Percentiles rank a stretch among this genome's conserved stretches.
phyloP scores from a whole-genome alignment of 1,140 invertebrate genomes.

The Lethocerus indicus region DNA sequence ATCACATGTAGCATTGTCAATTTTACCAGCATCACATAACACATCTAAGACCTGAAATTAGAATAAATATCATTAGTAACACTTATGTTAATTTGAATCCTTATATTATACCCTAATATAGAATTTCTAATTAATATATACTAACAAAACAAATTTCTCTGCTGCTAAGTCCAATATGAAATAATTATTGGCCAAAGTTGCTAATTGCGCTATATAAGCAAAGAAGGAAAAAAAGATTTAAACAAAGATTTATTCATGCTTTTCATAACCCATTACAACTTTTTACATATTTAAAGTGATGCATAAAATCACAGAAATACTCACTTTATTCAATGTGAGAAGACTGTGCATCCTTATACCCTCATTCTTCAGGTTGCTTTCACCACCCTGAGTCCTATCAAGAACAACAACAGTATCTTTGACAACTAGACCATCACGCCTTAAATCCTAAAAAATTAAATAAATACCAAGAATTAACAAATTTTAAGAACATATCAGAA shows the following conservation, averaged over 20 bases:
- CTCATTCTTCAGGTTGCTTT: constrained; percentile 43
- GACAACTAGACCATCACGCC: constrained; percentile 52
- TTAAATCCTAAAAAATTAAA: constrained; percentile 44
- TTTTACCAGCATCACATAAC: constrained; percentile 40
- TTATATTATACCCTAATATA: no score
- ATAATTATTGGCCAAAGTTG: constrained; percentile 3
- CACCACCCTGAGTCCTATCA: constrained; percentile 85
- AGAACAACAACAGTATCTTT: constrained; percentile 72
- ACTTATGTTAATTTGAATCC: no score
- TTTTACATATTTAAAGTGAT: no score
- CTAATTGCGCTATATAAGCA: no score
- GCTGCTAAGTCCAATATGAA: background rate
- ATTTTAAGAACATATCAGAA: no score
- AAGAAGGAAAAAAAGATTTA: background rate
- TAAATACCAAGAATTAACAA: no score
- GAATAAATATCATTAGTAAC: constrained; percentile 9
- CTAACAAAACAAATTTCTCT: no score
- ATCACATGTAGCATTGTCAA: constrained; percentile 34
- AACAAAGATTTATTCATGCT: no score
- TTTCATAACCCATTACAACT: no score
- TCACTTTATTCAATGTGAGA: constrained; percentile 39
- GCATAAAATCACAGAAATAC: no score
- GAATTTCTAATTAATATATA: no score
- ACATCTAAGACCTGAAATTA: constrained; percentile 39
- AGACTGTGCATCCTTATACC: constrained; percentile 55